These are phyloP conservation scores for Agrenia bidenticulata DNA, from an alignment of 2,888 invertebrate species.

Conservation along the genomic window DNA sequence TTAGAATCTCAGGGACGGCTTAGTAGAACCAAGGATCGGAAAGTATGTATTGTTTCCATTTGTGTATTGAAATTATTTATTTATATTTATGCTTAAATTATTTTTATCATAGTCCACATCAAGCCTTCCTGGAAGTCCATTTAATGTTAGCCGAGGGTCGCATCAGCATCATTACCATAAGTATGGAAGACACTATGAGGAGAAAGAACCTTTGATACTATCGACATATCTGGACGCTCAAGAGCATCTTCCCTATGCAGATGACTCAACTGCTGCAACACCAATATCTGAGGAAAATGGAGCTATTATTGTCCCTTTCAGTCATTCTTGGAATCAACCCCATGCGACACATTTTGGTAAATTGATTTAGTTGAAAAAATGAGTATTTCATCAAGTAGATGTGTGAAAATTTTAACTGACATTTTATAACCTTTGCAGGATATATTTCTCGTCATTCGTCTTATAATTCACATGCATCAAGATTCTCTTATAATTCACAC, in stretches of 20 bases:
- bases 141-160: background rate
- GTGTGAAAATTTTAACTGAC: background rate
- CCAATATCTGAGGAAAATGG: conserved; percentile 98
- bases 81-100: too few relatives aligned
- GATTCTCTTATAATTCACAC: conserved; percentile 91
- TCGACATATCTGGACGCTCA: conserved; percentile 78
- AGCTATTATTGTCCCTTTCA: conserved; percentile 79
- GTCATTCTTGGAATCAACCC: conserved; percentile 64
- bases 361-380: background rate
- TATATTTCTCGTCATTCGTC: conserved; percentile 83
- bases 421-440: background rate
- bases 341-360: conserved; percentile 65
- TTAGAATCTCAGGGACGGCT: conserved; percentile 61
- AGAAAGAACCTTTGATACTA: conserved; percentile 88
- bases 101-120: conserved; percentile 57
- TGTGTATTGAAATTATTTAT: conserved; percentile 64
- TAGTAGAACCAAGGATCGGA: conserved; percentile 62
- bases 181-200: conserved; percentile 76
- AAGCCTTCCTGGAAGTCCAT: conserved; percentile 12
- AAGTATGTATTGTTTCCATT: conserved; percentile 61
- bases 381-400: background rate
- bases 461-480: conserved; percentile 91
- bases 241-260: conserved; percentile 93
- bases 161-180: conserved; percentile 67
- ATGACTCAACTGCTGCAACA: conserved; percentile 95